Percentiles rank a stretch among this genome's conserved stretches.
These are phyloP conservation scores for Lepisosteus osseus DNA, from an alignment of 2,113 vertebrate species.

Conservation along the genomic window DNA sequence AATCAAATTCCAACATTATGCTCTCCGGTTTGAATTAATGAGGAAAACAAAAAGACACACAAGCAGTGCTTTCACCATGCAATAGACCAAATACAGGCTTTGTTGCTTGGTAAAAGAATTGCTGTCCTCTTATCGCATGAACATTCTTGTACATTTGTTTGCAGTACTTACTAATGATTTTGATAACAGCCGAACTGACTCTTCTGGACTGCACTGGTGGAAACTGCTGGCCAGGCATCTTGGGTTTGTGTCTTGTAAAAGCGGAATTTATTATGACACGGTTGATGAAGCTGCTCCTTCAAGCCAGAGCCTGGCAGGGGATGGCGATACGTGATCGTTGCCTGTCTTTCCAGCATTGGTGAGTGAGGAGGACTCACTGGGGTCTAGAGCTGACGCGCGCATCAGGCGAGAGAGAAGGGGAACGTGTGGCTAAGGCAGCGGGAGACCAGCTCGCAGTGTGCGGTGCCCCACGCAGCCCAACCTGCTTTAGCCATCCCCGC, in stretches of 20 bases:
- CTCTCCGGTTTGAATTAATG: no score
- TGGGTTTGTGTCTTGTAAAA: background rate
- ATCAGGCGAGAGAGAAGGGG: conserved; percentile 15
- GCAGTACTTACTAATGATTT: conserved; percentile 59
- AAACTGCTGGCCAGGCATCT: conserved; percentile 53
- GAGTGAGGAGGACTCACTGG: conserved; percentile 11
- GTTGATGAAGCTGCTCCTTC: conserved; percentile 4
- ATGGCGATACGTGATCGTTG: no score
- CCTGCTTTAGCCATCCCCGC: conserved; percentile 24
- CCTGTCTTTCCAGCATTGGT: background rate
- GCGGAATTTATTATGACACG: background rate
- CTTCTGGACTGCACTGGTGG: conserved; percentile 52
- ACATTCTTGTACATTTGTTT: no score
- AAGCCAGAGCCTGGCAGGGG: background rate
- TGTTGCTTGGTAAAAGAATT: no score
- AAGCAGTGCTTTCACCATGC: no score
- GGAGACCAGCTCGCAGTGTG: background rate
- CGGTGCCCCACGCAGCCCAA: conserved; percentile 19
- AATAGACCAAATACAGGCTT: no score
- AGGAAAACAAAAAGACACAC: no score
- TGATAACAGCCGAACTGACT: conserved; percentile 58
- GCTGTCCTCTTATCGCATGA: no score
- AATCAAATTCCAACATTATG: no score
- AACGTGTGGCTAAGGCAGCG: background rate
- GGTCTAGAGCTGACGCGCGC: conserved; percentile 16